phyloP scores from a whole-genome alignment of 2,888 invertebrate species.

The Cetonia aurata region DNA sequence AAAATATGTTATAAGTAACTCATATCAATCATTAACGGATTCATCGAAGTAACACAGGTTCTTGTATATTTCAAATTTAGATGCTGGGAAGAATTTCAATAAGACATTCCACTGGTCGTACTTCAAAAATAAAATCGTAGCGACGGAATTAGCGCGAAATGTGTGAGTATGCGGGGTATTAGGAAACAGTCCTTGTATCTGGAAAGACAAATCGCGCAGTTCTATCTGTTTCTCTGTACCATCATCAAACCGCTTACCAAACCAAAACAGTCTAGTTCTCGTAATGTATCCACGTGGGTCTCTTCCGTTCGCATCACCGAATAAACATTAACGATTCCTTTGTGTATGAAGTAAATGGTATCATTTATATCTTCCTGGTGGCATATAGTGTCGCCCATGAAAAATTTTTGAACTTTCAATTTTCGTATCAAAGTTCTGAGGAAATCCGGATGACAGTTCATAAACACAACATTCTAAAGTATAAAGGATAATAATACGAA shows the following conservation, averaged over 20 bases:
- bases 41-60: neutral
- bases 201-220: slow-evolving; percentile 18
- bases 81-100: slow-evolving; percentile 51
- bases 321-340: slow-evolving; percentile 52
- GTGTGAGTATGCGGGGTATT: slow-evolving; percentile 51
- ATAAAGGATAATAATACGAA: neutral
- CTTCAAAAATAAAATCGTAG: slow-evolving; percentile 48
- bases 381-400: slow-evolving; percentile 52
- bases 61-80: slow-evolving; percentile 51
- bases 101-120: slow-evolving; percentile 50
- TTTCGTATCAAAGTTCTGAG: slow-evolving; percentile 50
- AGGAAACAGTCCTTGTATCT: slow-evolving; percentile 52
- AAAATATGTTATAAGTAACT: neutral
- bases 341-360: slow-evolving; percentile 55
- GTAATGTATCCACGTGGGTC: slow-evolving; percentile 49
- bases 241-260: too few relatives aligned
- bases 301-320: slow-evolving; percentile 49
- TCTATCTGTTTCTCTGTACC: too few relatives aligned
- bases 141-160: slow-evolving; percentile 49
- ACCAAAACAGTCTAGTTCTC: slow-evolving; percentile 53
- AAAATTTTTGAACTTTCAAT: slow-evolving; percentile 50
- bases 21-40: neutral
- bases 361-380: slow-evolving; percentile 54
- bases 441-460: slow-evolving; percentile 53
- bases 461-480: slow-evolving; percentile 52